phyloP scores from a whole-genome alignment of 2,113 vertebrate genomes.

The Phalacrocorax brasilianus region DNA sequence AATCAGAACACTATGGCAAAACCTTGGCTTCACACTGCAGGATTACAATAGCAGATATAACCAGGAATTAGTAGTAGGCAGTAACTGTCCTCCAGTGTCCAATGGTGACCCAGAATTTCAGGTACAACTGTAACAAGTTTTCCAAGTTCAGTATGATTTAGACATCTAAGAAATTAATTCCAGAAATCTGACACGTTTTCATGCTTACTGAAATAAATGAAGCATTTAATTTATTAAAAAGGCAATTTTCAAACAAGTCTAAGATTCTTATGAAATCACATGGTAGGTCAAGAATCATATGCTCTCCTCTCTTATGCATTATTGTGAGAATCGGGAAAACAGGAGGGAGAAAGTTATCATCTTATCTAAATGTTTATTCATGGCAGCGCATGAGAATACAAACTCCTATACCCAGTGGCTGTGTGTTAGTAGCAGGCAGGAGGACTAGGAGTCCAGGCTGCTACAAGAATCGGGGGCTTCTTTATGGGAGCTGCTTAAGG shows the following conservation, averaged over 20 bases:
- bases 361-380: not conserved
- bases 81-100: not conserved
- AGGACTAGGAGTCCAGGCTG: not conserved
- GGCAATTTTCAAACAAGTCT: not conserved
- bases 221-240: not conserved
- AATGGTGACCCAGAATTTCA: not conserved
- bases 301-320: not conserved
- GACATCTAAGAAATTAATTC: not conserved
- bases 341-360: not conserved
- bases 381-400: not conserved
- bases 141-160: not conserved
- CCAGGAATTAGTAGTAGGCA: not conserved
- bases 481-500: not conserved
- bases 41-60: not conserved
- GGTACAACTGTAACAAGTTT: not conserved
- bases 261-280: not conserved
- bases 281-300: not conserved
- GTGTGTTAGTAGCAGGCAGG: not conserved
- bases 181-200: not conserved
- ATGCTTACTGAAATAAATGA: not conserved
- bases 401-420: not conserved
- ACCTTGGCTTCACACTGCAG: not conserved
- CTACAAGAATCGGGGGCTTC: not conserved
- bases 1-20: not conserved
- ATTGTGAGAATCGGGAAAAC: not conserved